Evolutionary conservation across 1,140 invertebrate genomes (phyloP).

Genomic region (Leptestheria dahalacensis): DNA sequence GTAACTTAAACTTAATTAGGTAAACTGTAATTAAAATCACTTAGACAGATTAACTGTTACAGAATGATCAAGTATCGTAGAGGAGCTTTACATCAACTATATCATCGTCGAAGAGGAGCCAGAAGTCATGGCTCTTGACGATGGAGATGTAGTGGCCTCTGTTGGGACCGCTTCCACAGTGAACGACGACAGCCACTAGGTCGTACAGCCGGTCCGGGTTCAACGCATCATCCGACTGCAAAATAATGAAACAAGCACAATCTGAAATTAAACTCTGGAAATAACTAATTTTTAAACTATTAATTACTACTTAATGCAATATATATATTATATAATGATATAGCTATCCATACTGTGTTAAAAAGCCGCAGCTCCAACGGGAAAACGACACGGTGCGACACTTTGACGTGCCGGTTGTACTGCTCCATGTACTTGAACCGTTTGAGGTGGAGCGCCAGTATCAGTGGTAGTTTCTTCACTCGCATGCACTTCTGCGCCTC

Average conservation of each 20-base stretch:
- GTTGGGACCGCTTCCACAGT: slow-evolving; percentile 97
- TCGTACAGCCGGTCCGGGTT: slow-evolving; percentile 96
- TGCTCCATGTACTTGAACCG: slow-evolving; percentile 99
- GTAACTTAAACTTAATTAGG: slow-evolving; percentile 1
- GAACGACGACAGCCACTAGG: slow-evolving; percentile 95
- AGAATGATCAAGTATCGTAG: slow-evolving; percentile 5
- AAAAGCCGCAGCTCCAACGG: slow-evolving; percentile 92
- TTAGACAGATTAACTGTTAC: slow-evolving; percentile 16
- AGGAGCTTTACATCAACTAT: slow-evolving; percentile 85
- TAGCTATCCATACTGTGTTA: slow-evolving; percentile 89
- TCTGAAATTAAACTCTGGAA: too few relatives aligned
- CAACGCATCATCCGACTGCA: slow-evolving; percentile 88
- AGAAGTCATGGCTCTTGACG: slow-evolving; percentile 97
- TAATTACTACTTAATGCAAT: too few relatives aligned
- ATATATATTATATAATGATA: background rate
- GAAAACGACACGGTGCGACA: slow-evolving; percentile 97
- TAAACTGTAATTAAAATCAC: slow-evolving; percentile 13
- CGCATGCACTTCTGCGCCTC: slow-evolving; percentile 74
- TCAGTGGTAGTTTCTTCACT: slow-evolving; percentile 94
- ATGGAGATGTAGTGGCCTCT: slow-evolving; percentile 99
- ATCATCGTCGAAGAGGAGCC: slow-evolving; percentile 99
- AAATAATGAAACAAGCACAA: slow-evolving; percentile 21
- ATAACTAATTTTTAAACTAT: too few relatives aligned
- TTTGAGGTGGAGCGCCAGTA: slow-evolving; percentile 93
- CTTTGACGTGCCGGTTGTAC: slow-evolving; percentile 95